Base-by-base conservation (phyloP, 2,888 invertebrate species). In the Oscheius sp. region DNA sequence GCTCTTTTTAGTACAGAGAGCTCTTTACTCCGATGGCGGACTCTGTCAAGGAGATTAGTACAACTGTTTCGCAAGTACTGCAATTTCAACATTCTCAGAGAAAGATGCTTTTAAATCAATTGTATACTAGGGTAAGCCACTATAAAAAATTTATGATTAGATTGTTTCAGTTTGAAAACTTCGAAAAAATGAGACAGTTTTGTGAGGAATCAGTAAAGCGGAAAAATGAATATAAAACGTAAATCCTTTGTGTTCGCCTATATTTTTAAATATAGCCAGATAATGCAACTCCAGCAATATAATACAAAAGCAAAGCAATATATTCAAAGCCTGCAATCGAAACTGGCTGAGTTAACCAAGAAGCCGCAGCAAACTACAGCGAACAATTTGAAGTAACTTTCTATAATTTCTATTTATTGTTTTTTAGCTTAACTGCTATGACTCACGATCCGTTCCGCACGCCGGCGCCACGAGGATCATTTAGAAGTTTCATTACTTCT, bases 371-470 rank as follows among this genome's bases (percentile, higher is more conserved):
- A 43, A 18, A 27, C 18, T 9, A 53, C 41, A 21, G 7, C 16
- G 16, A 63, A 43, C 18, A 63, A 43, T 63, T 29, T 66, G 29
- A 66, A 66, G 66, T 66, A 66, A 23, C n/a, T 25, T 6, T 35
- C 9, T 35, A 35, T 53, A 9, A 16, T 49, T 49, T 18, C 6
- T 46, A 13, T 49, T 3, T 49, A 7, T 25, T 49, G 13, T 12
- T 13, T 56, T 69, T 45, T 5, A 69, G 69, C 45, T 23, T 69
- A 12, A 58, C 69, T 9, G 27, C 55, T 1, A 69, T 69, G 69
- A 69, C 69, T 9, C 69, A 69, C 23, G 69, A 69, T 41, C 69
- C 69, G 12, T 69, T 69, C 27, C 69, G 69, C 2, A 69, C 69
- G 9, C 69, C 69, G 7, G 55, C 69, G 2, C 55, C 41, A 18